Conservation (phyloP, 35 echinoderm and acorn worm species). For the Heliocidaris tuberculata region DNA sequence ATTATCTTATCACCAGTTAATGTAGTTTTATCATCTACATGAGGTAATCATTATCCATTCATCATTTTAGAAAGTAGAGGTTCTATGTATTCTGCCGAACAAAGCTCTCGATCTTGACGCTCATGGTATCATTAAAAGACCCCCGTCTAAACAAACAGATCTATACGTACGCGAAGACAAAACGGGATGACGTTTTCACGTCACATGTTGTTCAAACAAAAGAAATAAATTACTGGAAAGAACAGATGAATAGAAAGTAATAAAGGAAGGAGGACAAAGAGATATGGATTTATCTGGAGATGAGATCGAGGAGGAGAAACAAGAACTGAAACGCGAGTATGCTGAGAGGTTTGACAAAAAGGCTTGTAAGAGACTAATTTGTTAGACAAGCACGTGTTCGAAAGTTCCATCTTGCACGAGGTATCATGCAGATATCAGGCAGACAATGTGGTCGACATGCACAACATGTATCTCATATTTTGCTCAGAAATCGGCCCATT, state of each 20-base stretch:
- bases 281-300: neutral
- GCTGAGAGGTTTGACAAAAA: neutral
- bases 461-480: neutral
- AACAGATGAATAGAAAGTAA: neutral
- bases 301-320: neutral
- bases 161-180: neutral
- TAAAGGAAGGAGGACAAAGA: neutral
- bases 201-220: conserved; percentile 5
- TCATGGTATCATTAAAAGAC: neutral
- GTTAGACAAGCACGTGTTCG: neutral
- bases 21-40: neutral
- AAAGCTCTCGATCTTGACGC: neutral
- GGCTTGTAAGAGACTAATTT: neutral
- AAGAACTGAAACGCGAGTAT: neutral
- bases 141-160: neutral
- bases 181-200: neutral
- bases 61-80: neutral
- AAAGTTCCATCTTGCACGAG: neutral
- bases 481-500: no score
- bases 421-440: neutral
- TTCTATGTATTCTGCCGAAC: neutral
- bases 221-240: neutral
- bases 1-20: neutral
- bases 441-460: neutral
- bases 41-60: neutral